Percentiles rank a stretch among this genome's conserved stretches.
Conservation (phyloP, 2,113 vertebrate species). For the Octodon degus region DNA sequence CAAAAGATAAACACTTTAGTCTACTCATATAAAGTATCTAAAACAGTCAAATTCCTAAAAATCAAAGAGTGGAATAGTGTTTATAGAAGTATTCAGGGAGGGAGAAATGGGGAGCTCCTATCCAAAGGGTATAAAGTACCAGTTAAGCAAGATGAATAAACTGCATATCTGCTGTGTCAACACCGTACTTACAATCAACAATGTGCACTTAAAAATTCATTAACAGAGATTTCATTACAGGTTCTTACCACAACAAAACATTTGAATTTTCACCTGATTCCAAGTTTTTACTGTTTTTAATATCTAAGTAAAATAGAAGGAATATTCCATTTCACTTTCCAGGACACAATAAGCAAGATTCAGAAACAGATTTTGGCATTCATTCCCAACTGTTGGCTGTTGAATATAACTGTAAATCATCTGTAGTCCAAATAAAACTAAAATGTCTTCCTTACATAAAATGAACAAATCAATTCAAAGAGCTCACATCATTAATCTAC, state of each 20-base stretch:
- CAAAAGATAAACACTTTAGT: not conserved
- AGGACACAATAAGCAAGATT: slow-evolving; percentile 57
- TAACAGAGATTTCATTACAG: not conserved
- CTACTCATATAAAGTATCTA: not conserved
- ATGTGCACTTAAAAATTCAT: not conserved
- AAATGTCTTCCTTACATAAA: slow-evolving; percentile 44
- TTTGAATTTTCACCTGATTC: not conserved
- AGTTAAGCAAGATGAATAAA: not conserved
- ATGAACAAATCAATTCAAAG: slow-evolving; percentile 48
- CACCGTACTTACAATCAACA: not conserved
- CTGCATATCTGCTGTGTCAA: not conserved
- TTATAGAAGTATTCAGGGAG: too few relatives aligned
- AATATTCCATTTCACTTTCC: slow-evolving; percentile 33
- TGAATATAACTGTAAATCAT: slow-evolving; percentile 49
- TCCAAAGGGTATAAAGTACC: not conserved
- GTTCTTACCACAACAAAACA: not conserved
- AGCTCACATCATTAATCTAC: not conserved
- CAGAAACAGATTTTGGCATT: slow-evolving; percentile 27
- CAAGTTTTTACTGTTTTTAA: not conserved
- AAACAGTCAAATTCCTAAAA: not conserved
- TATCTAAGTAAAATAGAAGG: slow-evolving; percentile 24
- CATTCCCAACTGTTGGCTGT: slow-evolving; percentile 4
- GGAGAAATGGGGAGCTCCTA: not conserved
- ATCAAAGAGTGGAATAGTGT: not conserved
- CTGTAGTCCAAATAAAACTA: slow-evolving; percentile 29